phyloP scores from a whole-genome alignment of 1,140 invertebrate species.

The Euwallacea similis region DNA sequence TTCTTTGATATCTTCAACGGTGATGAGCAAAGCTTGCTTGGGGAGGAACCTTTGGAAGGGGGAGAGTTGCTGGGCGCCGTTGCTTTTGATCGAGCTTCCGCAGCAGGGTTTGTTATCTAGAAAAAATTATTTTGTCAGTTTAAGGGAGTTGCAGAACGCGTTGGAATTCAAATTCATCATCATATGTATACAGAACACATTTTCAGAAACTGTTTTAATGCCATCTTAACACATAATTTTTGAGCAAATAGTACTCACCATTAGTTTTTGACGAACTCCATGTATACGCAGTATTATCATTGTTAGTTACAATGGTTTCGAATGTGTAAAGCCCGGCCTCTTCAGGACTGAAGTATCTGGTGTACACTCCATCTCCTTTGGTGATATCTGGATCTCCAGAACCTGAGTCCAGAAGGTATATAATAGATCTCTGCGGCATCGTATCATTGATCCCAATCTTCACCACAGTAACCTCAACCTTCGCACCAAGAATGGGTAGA shows the following conservation, averaged over 20 bases:
- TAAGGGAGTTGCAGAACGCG: no score
- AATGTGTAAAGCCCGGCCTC: constrained; percentile 59
- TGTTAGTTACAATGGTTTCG: constrained; percentile 55
- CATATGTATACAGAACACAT: no score
- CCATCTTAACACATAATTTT: not conserved
- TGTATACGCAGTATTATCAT: constrained; percentile 58
- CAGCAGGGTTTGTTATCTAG: constrained; percentile 54
- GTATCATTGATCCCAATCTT: constrained; percentile 53
- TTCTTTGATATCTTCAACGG: constrained; percentile 48
- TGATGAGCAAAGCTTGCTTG: constrained; percentile 54
- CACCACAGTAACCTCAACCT: constrained; percentile 57
- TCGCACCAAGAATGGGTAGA: constrained; percentile 57
- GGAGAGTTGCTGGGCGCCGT: constrained; percentile 52
- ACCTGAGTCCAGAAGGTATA: constrained; percentile 63
- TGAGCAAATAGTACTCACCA: constrained; percentile 40
- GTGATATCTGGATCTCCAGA: constrained; percentile 68
- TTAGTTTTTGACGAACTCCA: constrained; percentile 45
- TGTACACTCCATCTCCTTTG: constrained; percentile 68
- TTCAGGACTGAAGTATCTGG: constrained; percentile 62
- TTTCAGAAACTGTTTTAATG: no score
- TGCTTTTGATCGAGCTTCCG: constrained; percentile 55
- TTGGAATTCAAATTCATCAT: not conserved
- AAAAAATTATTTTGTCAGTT: constrained; percentile 32
- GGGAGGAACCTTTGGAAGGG: constrained; percentile 57
- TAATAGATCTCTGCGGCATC: constrained; percentile 52